phyloP scores from a whole-genome alignment of 2,888 invertebrate genomes.

The Drosophila stalkeri region DNA sequence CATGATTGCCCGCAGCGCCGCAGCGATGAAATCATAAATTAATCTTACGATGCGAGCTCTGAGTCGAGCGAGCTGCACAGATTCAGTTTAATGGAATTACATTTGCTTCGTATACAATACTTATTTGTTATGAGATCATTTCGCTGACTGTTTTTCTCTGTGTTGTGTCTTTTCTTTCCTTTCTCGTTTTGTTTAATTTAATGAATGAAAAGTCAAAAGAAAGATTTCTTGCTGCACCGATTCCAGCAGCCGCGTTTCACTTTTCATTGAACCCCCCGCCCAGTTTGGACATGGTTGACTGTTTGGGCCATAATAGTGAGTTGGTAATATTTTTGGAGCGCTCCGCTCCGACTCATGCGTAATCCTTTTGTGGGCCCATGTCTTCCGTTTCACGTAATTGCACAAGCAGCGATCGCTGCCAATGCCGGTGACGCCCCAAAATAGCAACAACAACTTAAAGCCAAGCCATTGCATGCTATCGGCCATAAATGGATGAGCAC shows the following conservation, averaged over 20 bases:
- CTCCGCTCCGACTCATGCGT: constrained; percentile 57
- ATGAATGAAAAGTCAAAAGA: constrained; percentile 54
- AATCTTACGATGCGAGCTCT: constrained; percentile 18
- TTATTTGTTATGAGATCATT: constrained; percentile 58
- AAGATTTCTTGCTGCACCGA: constrained; percentile 47
- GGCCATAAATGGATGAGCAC: constrained; percentile 54
- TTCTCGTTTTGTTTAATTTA: constrained; percentile 39
- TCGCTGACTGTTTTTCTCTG: constrained; percentile 24
- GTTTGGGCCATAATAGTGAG: constrained; percentile 3
- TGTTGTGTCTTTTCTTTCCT: constrained; percentile 2
- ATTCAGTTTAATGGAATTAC: constrained; percentile 58
- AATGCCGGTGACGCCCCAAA: constrained; percentile 48
- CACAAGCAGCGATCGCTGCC: constrained; percentile 23
- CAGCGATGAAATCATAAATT: constrained; percentile 45
- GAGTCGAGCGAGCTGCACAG: constrained; percentile 12
- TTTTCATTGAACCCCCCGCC: constrained; percentile 52
- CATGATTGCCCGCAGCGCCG: constrained; percentile 25
- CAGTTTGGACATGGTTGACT: constrained; percentile 38
- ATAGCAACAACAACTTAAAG: constrained; percentile 11
- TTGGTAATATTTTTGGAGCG: constrained; percentile 19
- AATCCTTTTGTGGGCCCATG: constrained; percentile 59
- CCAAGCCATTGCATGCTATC: constrained; percentile 45
- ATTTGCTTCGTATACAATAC: constrained; percentile 47
- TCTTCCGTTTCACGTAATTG: constrained; percentile 62
- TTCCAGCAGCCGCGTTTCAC: constrained; percentile 52